Evolutionary conservation across 2,888 invertebrate genomes (phyloP), one percentile per base, ranked within the genome.

Genomic region (Pachydiplax longipennis): DNA sequence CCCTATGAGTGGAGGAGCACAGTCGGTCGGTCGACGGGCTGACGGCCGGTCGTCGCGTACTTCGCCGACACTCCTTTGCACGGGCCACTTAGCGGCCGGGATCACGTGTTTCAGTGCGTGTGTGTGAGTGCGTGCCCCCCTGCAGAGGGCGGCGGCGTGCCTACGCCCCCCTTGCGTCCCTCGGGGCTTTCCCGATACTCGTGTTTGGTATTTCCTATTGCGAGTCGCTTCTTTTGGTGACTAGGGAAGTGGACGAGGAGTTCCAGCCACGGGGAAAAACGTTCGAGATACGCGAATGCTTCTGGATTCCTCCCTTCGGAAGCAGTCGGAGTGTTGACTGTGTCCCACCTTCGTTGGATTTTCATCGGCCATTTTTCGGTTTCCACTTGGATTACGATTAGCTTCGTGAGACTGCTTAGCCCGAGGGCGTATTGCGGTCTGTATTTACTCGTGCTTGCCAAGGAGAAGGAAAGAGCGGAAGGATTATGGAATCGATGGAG

Each of bases 1-100:
- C 58, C 31, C 58, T 58, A 83, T 83, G 83, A 83, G 83, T 83
- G 83, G 83, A 58, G 83, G 58, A 83, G 83, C 83, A 65, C 87
- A 87, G 87, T 87, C 87, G 87, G 61, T 87, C 87, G 87, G 65
- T 87, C 61, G 87, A 61, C 87, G 87, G 87, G 61, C 61, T 61
- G 31, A 37, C 18, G 18, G 61, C 61, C 87, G 87, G 87, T 25
- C 61, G 87, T 87, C 87, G 87, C 31, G 13, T 73, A 73, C 13
- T 31, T 73, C 35, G 61, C 58, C 83, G 83, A 2, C 37, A 44
- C 83, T 44, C 83, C 58, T 35, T 18, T 53, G 25, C 48, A 31
- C 15, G 48, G 18, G 48, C 22, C 48, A 53, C 22, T 13, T 37
- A 35, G 53, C 87, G 65, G 53, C 53, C 25, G 35, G 58, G 22